Percentiles rank a stretch among this genome's conserved stretches.
These are phyloP conservation scores for Periophthalmodon schlosseri DNA, from an alignment of 2,113 vertebrate genomes.

Conservation along the genomic window DNA sequence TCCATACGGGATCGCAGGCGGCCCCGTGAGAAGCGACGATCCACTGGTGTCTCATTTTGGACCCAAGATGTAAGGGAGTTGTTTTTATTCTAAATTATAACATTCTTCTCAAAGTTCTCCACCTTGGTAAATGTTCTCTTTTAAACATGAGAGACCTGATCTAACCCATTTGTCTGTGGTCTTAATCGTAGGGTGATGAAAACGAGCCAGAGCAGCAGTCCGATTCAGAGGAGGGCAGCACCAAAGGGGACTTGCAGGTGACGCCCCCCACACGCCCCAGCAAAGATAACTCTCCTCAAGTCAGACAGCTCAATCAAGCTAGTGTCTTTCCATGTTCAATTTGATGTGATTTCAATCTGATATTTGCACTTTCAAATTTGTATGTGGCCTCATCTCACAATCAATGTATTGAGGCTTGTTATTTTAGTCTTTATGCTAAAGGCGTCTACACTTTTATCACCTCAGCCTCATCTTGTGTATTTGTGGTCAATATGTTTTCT, in stretches of 20 bases:
- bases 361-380: no score
- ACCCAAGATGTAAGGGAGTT: slow-evolving; percentile 86
- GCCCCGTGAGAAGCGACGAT: slow-evolving; percentile 94
- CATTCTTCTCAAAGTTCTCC: neutral
- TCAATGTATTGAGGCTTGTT: no score
- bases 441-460: no score
- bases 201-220: slow-evolving; percentile 93
- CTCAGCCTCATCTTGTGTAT: no score
- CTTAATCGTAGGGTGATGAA: slow-evolving; percentile 87
- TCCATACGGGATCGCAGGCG: slow-evolving; percentile 94
- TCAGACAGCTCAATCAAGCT: neutral
- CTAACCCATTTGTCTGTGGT: neutral
- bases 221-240: slow-evolving; percentile 90
- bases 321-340: neutral
- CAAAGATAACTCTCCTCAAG: slow-evolving; percentile 13
- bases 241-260: slow-evolving; percentile 90
- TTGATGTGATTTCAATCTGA: no score
- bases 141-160: neutral
- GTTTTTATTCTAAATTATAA: neutral
- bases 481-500: no score
- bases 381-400: no score
- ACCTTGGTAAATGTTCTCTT: neutral
- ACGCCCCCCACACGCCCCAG: slow-evolving; percentile 16
- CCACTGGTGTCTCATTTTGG: slow-evolving; percentile 94
- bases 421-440: no score